Base-by-base conservation (phyloP, 2,888 invertebrate genomes). In the Ectropis crepuscularia region DNA sequence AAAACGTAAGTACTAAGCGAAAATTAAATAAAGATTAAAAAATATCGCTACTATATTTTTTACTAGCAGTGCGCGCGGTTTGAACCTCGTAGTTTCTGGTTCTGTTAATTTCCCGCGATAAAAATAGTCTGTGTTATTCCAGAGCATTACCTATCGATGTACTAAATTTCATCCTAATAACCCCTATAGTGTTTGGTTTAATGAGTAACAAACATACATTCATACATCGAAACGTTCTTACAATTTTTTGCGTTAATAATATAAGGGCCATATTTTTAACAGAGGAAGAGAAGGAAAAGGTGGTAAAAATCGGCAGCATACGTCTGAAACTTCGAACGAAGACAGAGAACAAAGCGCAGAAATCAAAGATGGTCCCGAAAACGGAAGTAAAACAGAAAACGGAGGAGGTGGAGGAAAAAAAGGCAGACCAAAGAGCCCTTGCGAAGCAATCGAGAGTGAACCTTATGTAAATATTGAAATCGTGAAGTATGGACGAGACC, bases 401-500 rank as follows among this genome's bases (percentile, higher is more conserved):
- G 82, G 79, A n/a, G 86, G 86, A 5, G 87, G 83, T 6, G 86
- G 83, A 42, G 87, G 88, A n/a, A 90, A 90, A 67, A 91, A 90
- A 51, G 93, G 92, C 6, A 78, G 93, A 46, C 91, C 92, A 0
- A 94, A 95, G 58, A 94, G 94, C 45, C 96, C 96, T 0, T 97
- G 97, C 74, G 95, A 96, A 69, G 89, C 94, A 0, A 89, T 96
- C 41, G 93, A 94, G 5, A 94, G 94, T 51, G 95, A 95, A 70
- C 94, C 95, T 0, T 95, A 94, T 71, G 93, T 95, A 36, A 95
- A 95, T 70, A 93, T 96, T 10, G 96, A 96, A 69, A 94, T 96
- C 47, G 93, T 97, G 0, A 95, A 96, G 72, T 94, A 94, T 61
- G 96, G 96, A 16, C 92, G 95, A 43, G 95, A 96, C 76, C 95